These are phyloP conservation scores for Harpagus bidentatus DNA, from an alignment of 2,113 vertebrate genomes.

Conservation along the genomic window DNA sequence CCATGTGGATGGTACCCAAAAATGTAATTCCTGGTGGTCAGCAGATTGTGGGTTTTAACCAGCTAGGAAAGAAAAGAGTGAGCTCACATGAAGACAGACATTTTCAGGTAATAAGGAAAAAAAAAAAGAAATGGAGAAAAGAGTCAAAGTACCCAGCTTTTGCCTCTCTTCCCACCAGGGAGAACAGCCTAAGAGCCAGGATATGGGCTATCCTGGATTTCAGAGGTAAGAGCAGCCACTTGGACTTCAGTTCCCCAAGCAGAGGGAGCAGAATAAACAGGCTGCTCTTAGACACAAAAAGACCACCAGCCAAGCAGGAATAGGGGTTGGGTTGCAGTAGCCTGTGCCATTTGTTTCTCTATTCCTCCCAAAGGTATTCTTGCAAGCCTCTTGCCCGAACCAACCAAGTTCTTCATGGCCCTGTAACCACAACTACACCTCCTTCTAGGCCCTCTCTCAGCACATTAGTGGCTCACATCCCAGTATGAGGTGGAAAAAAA, in stretches of 20 bases:
- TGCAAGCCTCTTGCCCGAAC: background rate
- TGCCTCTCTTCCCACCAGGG: background rate
- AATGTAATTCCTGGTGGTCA: slow-evolving; percentile 93
- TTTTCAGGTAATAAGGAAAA: background rate
- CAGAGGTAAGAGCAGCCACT: background rate
- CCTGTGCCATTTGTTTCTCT: background rate
- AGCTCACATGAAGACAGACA: background rate
- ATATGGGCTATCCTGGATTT: background rate
- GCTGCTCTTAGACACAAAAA: background rate
- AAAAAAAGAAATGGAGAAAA: background rate
- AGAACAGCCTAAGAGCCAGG: background rate
- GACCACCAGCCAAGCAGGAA: background rate
- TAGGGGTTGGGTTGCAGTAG: background rate
- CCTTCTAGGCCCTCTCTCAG: background rate
- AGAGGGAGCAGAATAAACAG: background rate
- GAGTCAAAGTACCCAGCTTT: background rate
- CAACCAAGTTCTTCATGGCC: background rate
- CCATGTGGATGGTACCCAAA: slow-evolving; percentile 96
- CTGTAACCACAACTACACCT: background rate
- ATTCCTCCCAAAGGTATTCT: background rate
- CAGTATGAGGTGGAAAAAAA: background rate
- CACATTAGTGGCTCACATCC: background rate
- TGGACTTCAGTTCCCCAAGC: background rate
- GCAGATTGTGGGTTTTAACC: slow-evolving; percentile 92
- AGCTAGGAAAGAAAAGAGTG: slow-evolving; percentile 71